Base-by-base conservation (phyloP, 1,140 invertebrate genomes). In the Pectinophora gossypiella region DNA sequence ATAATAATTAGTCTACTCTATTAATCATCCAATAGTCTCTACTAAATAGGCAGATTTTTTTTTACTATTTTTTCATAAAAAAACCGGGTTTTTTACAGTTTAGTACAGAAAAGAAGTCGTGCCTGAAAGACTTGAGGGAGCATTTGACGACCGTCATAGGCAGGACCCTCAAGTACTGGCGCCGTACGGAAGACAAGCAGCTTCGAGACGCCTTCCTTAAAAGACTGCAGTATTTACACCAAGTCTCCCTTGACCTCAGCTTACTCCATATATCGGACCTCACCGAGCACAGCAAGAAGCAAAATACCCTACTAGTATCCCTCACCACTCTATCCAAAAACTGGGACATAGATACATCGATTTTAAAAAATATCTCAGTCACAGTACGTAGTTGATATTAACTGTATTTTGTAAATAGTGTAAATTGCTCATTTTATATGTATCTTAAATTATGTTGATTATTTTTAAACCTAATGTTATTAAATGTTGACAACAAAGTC, bases 131-230 rank as follows among this genome's bases (percentile, higher is more conserved):
- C 49, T 64, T 87, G 7, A 76, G 70, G 47, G 72, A 82, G 36
- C 76, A 83, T 45, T 68, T 85, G 6, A 69, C 61, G 0, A 72
- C 70, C 3, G 48, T 83, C 0, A 86, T 89, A 40, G 74, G 67
- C 12, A 73, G 72, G 44, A 87, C 79, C 44, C 72, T 89, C 10
- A 79, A 75, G 49, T 81, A 85, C 40, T 88, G 84, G 85, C 76
- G 86, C 0, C 62, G 73, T 27, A 76, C 68, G 0, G 62, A 71
- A 22, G 68, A 68, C 32, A 38, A 48, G 3, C 62, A 76, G 12
- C 64, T 87, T 4, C 79, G 66, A 51, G 68, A 68, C 38, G 72
- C 76, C 6, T 54, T 88, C 19, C 57, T 76, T 18, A 75, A 62
- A 70, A 77, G 86, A 72, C 74, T 88, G 66, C 76, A 87, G 50